A percentile compares a stretch with the other conserved stretches of the same genome.
phyloP scores from a whole-genome alignment of 2,888 invertebrate genomes.

The Resseliella maxima region DNA sequence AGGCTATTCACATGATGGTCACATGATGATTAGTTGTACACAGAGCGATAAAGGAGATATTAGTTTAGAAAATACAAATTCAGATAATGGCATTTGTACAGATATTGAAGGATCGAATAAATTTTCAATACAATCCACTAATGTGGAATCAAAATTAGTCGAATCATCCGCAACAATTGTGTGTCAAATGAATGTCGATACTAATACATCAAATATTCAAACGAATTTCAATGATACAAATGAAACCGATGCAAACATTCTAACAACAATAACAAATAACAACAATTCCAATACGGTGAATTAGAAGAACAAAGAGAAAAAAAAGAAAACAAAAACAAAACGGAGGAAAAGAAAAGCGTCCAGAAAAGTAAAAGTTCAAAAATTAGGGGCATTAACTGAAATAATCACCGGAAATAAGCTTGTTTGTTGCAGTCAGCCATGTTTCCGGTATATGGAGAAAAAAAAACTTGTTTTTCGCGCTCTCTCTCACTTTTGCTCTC shows the following conservation, averaged over 20 bases:
- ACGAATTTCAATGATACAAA: too few relatives aligned
- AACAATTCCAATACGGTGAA: not conserved
- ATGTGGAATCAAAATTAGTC: not conserved
- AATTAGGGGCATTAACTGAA: not conserved
- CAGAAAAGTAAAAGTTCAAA: constrained; percentile 4
- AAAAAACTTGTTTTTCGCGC: too few relatives aligned
- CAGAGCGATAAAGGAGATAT: not conserved
- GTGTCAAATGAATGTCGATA: too few relatives aligned
- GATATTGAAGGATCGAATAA: not conserved
- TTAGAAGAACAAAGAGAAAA: not conserved
- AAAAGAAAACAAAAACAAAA: not conserved
- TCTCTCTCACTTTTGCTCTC: too few relatives aligned
- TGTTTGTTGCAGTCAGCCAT: not conserved
- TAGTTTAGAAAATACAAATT: constrained; percentile 11
- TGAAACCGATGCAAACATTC: not conserved
- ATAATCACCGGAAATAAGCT: not conserved
- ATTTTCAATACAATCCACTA: not conserved
- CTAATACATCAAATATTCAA: not conserved
- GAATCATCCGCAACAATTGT: not conserved
- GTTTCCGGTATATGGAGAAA: constrained; percentile 10
- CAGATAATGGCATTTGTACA: constrained; percentile 31
- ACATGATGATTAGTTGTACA: constrained; percentile 22
- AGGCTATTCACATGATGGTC: not conserved
- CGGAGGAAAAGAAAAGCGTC: too few relatives aligned
- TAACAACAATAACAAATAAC: not conserved